phyloP scores from a whole-genome alignment of 2,797 vertebrate species.

The Sphenodon punctatus region DNA sequence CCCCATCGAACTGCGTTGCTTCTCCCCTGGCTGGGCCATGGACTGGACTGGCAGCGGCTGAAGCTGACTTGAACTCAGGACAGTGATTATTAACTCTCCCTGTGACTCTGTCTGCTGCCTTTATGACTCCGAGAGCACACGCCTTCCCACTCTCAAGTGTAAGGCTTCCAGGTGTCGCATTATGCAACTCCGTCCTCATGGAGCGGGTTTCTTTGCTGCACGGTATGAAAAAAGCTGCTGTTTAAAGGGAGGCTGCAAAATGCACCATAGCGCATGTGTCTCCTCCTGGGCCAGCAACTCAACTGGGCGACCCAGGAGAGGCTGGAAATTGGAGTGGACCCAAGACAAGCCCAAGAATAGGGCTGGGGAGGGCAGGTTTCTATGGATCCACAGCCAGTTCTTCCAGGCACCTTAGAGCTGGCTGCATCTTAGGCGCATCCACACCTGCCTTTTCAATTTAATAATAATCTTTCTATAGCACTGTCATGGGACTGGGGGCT shows the following conservation, averaged over 20 bases:
- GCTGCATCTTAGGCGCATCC: too few species aligned
- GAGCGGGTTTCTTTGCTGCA: fast-evolving
- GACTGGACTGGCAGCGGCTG: fast-evolving
- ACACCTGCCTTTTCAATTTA: too few species aligned
- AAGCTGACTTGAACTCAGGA: background rate
- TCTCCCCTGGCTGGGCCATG: background rate
- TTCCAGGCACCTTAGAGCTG: too few species aligned
- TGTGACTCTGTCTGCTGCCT: slow-evolving; percentile 1
- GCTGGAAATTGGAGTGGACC: too few species aligned
- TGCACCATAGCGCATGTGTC: background rate
- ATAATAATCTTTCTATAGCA: too few species aligned
- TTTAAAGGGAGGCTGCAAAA: background rate
- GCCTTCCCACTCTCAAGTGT: background rate
- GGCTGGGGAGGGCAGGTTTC: too few species aligned
- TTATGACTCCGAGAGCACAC: slow-evolving; percentile 6
- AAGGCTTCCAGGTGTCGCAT: background rate
- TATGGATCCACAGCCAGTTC: too few species aligned
- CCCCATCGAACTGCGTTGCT: slow-evolving; percentile 46
- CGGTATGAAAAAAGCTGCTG: fast-evolving
- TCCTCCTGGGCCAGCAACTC: fast-evolving
- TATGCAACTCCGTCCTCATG: background rate
- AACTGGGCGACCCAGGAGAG: fast-evolving
- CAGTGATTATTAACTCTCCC: background rate
- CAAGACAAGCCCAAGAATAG: too few species aligned
- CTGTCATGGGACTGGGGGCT: too few species aligned